Evolutionary conservation across 1,140 invertebrate genomes (phyloP), one percentile per base, ranked within the genome.

Genomic region (Cylas formicarius): DNA sequence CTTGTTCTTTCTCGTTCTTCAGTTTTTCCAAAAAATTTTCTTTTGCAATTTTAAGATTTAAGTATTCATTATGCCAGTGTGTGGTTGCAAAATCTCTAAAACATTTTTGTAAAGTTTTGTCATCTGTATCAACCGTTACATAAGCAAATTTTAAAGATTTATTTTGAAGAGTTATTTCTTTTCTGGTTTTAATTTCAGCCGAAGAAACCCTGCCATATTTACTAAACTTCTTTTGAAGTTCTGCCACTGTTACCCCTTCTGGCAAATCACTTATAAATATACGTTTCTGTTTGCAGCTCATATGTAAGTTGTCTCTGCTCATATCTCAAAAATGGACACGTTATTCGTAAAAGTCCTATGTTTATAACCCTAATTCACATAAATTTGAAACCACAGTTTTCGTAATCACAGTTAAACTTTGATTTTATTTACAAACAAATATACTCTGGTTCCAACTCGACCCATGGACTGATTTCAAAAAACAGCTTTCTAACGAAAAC

Each of bases 21-120:
- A 69, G 48, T 38, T 61, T 39, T 13, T 65, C 62, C 21, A 67
- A 29, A 45, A 66, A 68, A 51, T 56, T 67, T 53, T 69, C 66
- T 35, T 60, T 66, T 9, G 66, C 66, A 34, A 60, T 31, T 49
- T 58, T 39, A 23, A 67, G 27, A 24, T 60, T 50, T 2, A 67
- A 42, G 26, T 40, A 53, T 54, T 57, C 8, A 13, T 46, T 53
- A 49, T 57, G 33, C 55, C 55, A 55, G 48, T 52, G 22, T 48
- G 35, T 24, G 31, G 33, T 33, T 29, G 33, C 24, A 10, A 62
- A 52, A 17, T 58, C 52, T 40, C 47, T 22, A 44, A 65, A 63
- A 58, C 66, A 67, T 24, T 54, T 36, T 37, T 65, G 52, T 38
- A 67, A 40, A 13, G 47, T 42, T 35, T 19, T 43, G 27, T 60